Conservation (phyloP, 2,113 vertebrate genomes). For the Sciurus niger region DNA sequence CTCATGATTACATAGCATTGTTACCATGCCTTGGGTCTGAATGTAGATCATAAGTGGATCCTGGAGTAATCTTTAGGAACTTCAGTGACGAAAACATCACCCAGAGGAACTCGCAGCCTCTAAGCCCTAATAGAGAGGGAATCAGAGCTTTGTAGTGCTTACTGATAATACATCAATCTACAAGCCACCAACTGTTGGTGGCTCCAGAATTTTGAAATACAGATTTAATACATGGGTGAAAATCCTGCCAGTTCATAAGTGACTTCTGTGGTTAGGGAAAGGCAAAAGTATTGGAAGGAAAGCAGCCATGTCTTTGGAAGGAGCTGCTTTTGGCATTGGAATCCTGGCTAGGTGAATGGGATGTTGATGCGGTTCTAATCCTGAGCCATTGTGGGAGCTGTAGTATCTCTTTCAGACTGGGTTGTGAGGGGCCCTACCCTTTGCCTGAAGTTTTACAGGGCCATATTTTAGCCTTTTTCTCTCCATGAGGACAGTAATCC, state of each 20-base stretch:
- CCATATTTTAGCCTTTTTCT: not conserved
- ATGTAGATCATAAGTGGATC: not conserved
- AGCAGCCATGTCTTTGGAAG: not conserved
- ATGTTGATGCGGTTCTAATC: not conserved
- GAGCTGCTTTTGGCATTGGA: not conserved
- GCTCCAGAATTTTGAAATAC: not conserved
- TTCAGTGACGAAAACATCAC: not conserved
- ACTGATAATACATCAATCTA: not conserved
- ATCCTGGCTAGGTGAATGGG: not conserved
- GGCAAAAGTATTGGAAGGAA: not conserved
- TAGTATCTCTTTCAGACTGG: not conserved
- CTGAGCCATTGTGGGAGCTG: not conserved
- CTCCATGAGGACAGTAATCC: not conserved
- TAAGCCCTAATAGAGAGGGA: not conserved
- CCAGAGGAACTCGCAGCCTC: not conserved
- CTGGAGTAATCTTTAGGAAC: not conserved
- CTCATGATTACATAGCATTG: not conserved
- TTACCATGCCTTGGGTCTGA: not conserved
- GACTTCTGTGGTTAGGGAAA: not conserved
- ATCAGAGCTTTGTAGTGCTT: not conserved
- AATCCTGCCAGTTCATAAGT: not conserved
- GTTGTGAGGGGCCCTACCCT: not conserved
- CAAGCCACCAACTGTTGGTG: not conserved
- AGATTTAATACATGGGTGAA: not conserved
- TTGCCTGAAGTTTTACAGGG: not conserved